A percentile compares a stretch with the other conserved stretches of the same genome.
Evolutionary conservation across 2,113 vertebrate genomes (phyloP).

Genomic region (Antennarius striatus): DNA sequence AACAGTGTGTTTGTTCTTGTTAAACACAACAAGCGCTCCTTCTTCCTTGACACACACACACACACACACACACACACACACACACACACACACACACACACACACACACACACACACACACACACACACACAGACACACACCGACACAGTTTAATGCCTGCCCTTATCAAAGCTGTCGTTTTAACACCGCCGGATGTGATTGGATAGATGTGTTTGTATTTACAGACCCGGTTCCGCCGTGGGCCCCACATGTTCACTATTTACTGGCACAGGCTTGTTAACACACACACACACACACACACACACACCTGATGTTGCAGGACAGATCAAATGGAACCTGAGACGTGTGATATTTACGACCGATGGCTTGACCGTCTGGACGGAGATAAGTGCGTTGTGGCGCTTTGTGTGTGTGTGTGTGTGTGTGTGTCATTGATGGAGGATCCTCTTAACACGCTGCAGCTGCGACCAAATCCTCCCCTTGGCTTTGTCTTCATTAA

Average conservation of each 20-base stretch:
- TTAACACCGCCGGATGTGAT: slow-evolving; percentile 48
- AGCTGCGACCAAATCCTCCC: slow-evolving; percentile 56
- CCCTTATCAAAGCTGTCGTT: slow-evolving; percentile 71
- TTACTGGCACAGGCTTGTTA: slow-evolving; percentile 53
- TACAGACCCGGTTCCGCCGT: slow-evolving; percentile 29
- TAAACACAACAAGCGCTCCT: slow-evolving; percentile 27
- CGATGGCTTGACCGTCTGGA: slow-evolving; percentile 57
- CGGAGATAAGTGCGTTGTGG: slow-evolving; percentile 45
- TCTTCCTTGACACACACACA: slow-evolving; percentile 26
- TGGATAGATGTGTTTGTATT: slow-evolving; percentile 59
- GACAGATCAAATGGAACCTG: slow-evolving; percentile 62
- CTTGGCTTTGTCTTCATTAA: slow-evolving; percentile 58
- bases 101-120: slow-evolving; percentile 22
- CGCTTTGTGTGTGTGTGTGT: slow-evolving; percentile 34
- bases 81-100: slow-evolving; percentile 41
- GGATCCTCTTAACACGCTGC: slow-evolving; percentile 55
- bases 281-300: not conserved
- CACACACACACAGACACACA: slow-evolving; percentile 35
- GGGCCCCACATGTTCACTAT: slow-evolving; percentile 51
- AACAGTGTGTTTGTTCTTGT: slow-evolving; percentile 55
- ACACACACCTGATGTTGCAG: slow-evolving; percentile 34
- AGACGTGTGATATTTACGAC: slow-evolving; percentile 63
- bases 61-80: slow-evolving; percentile 15
- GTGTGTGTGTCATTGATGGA: slow-evolving; percentile 57
- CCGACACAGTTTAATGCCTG: slow-evolving; percentile 24